Evolutionary conservation across 1,140 invertebrate species (phyloP), one percentile per base, ranked within the genome.

Genomic region (Tyrophagus putrescentiae): DNA sequence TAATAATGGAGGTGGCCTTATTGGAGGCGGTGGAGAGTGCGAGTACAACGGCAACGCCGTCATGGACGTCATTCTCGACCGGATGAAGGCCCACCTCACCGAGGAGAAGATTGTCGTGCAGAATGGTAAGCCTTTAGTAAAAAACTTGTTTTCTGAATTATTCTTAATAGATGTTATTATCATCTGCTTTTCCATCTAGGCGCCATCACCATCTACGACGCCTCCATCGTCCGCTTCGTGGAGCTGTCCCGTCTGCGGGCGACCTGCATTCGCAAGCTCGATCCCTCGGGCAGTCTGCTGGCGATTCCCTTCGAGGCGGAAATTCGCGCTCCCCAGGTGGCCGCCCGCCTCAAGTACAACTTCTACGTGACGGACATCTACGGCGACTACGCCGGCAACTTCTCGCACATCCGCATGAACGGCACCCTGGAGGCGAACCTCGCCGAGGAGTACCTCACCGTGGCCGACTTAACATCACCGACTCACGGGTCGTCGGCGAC

Each of bases 51-150:
- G 34, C 23, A 48, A 58, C 53, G 13, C 44, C 1, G 44, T 58
- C 21, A 2, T 58, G 36, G 57, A 58, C 11, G 21, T n/a, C 11
- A 57, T 58, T 13, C 53, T 58, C 11, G 57, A 58, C n/a, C 16
- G 31, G 18, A 58, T 58, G 57, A 1, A 45, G 27, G 16, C n/a
- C 11, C 11, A 58, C 34, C 53, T 58, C 9, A 34, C 57, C 25
- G 44, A 58, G 13, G 57, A 58, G 25, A 58, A 58, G 31, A 58
- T 58, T 28, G 53, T 25, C 13, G 57, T 58, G 2, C 50, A 58
- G 13, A 58, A 58, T 58, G 57, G 57, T 58, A 58, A 11, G 11
- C 23, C n/a, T 50, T 21, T 58, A 1, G 13, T 52, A n/a, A n/a
- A n/a, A n/a, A n/a, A n/a, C n/a, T n/a, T n/a, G n/a, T n/a, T n/a